phyloP scores from a whole-genome alignment of 2,113 vertebrate species.

The Hirundichthys speculiger region DNA sequence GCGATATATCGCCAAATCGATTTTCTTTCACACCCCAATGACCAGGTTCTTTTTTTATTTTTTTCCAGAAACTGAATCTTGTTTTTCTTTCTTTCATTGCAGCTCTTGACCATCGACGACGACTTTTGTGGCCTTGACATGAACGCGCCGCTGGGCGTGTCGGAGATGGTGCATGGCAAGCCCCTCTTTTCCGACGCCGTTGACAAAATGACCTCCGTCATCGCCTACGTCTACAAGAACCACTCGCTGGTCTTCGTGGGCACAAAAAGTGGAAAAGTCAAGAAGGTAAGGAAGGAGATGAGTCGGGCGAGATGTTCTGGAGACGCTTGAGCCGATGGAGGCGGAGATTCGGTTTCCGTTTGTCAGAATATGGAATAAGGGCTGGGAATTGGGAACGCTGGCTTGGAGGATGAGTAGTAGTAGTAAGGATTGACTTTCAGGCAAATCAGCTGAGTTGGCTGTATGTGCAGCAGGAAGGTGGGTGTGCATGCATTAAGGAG shows the following conservation, averaged over 20 bases:
- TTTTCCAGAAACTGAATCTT: not conserved
- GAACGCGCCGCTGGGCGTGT: conserved; percentile 97
- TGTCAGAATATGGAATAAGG: conserved; percentile 34
- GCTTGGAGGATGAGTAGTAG: conserved; percentile 54
- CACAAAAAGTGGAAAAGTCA: conserved; percentile 92
- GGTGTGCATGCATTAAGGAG: conserved; percentile 35
- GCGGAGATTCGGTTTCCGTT: conserved; percentile 54
- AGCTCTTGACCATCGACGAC: conserved; percentile 97
- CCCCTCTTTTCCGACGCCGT: conserved; percentile 91
- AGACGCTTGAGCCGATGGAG: conserved; percentile 25
- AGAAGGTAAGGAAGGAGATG: conserved; percentile 89
- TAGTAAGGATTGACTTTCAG: conserved; percentile 75
- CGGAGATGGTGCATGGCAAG: conserved; percentile 93
- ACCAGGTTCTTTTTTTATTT: no score
- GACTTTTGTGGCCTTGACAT: conserved; percentile 99
- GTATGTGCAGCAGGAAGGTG: conserved; percentile 49
- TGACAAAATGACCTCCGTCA: conserved; percentile 96
- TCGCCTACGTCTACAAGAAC: conserved; percentile 98
- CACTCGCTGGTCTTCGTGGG: conserved; percentile 98
- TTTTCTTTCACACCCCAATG: no score
- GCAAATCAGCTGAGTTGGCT: conserved; percentile 70
- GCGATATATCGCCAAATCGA: no score
- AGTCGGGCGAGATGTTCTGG: not conserved
- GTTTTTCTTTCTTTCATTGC: conserved; percentile 16
- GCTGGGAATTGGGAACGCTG: conserved; percentile 56